phyloP scores from a whole-genome alignment of 2,113 vertebrate genomes.

The Dunckerocampus dactyliophorus region DNA sequence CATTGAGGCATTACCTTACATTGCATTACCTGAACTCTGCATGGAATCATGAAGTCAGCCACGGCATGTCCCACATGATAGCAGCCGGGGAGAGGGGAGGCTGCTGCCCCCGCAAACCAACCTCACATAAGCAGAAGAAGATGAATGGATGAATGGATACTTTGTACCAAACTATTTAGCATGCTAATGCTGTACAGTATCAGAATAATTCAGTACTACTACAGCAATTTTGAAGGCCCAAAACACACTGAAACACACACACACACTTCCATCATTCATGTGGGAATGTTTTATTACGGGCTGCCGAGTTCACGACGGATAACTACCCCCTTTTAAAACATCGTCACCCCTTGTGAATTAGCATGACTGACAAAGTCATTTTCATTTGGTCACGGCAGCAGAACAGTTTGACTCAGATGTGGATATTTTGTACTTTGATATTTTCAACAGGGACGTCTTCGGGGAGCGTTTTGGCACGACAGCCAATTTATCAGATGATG shows the following conservation, averaged over 20 bases:
- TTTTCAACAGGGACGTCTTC: constrained; percentile 34
- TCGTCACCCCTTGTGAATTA: constrained; percentile 15
- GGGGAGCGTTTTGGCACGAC: constrained; percentile 52
- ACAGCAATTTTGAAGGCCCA: not conserved
- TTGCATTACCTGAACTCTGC: too few species aligned
- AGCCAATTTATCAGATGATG: constrained; percentile 63
- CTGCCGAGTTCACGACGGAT: constrained; percentile 4
- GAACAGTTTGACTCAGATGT: constrained; percentile 34
- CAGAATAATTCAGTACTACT: not conserved
- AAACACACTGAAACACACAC: not conserved
- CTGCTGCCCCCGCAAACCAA: not conserved
- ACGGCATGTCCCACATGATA: too few species aligned
- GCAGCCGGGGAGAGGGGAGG: not conserved
- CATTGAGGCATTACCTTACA: too few species aligned
- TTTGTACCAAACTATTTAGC: too few species aligned
- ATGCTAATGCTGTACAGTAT: not conserved
- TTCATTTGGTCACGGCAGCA: constrained; percentile 47
- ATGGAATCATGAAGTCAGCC: too few species aligned
- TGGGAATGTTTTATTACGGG: constrained; percentile 1
- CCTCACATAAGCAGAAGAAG: not conserved
- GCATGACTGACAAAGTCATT: constrained; percentile 31
- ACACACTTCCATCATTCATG: not conserved
- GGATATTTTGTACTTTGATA: constrained; percentile 22
- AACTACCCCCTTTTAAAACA: constrained; percentile 20
- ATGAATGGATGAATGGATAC: not conserved